Conservation (phyloP, 2,797 vertebrate species). For the Epinephelus coioides region DNA sequence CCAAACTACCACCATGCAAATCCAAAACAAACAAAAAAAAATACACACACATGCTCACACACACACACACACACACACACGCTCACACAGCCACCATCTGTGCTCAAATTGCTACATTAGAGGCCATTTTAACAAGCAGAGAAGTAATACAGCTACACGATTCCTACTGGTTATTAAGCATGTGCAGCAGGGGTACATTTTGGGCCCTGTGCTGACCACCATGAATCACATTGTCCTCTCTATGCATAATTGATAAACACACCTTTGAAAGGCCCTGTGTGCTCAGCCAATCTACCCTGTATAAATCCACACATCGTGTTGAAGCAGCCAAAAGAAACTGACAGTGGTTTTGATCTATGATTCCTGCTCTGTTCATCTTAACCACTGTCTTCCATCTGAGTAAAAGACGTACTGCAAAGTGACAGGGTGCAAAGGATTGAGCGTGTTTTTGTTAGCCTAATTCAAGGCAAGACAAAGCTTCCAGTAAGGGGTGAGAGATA, state of each 20-base stretch:
- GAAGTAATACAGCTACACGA: not conserved
- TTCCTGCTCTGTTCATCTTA: not conserved
- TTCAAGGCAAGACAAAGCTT: constrained; percentile 10
- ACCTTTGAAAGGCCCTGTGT: not conserved
- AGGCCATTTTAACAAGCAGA: not conserved
- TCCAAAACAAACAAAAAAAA: not conserved
- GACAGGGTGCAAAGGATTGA: not conserved
- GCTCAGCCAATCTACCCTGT: not conserved
- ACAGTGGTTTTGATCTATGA: not conserved
- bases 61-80: not conserved
- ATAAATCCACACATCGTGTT: not conserved
- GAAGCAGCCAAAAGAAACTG: not conserved
- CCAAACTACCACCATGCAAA: not conserved
- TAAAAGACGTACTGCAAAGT: not conserved
- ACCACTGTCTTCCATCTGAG: not conserved
- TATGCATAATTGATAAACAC: not conserved
- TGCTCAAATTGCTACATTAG: not conserved
- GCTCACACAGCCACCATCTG: no score
- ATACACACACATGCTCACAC: not conserved
- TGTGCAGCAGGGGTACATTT: constrained; percentile 3
- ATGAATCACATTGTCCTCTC: constrained; percentile 2
- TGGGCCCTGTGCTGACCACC: not conserved
- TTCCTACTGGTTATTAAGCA: not conserved
- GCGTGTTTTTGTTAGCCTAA: not conserved
- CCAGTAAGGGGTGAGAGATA: not conserved